Evolutionary conservation across 2,797 vertebrate species (phyloP).

Genomic region (Prionace glauca): DNA sequence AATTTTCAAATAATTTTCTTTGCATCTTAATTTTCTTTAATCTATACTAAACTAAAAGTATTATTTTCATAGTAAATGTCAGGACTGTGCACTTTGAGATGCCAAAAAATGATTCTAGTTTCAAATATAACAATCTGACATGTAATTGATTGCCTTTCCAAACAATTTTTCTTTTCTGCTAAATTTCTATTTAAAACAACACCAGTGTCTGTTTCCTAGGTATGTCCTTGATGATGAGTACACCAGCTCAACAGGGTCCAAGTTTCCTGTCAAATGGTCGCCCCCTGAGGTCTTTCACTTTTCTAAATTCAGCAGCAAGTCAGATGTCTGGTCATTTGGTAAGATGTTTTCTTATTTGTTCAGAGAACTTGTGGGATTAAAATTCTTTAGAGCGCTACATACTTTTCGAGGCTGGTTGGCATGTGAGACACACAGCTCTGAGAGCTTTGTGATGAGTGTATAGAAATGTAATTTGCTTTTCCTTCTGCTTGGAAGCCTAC

Average conservation of each 20-base stretch:
- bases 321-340: conserved; percentile 87
- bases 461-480: not conserved
- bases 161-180: not conserved
- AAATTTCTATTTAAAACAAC: not conserved
- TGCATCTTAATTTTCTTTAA: not conserved
- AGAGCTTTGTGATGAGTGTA: not conserved
- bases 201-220: conserved; percentile 49
- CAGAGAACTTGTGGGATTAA: not conserved
- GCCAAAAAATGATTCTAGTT: not conserved
- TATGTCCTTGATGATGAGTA: conserved; percentile 80
- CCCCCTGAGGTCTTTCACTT: conserved; percentile 81
- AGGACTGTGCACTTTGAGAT: not conserved
- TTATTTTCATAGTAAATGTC: not conserved
- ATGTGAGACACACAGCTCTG: not conserved
- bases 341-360: conserved; percentile 43
- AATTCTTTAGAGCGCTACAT: not conserved
- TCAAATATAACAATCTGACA: not conserved
- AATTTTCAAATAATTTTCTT: not conserved
- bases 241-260: conserved; percentile 71
- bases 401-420: not conserved
- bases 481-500: not conserved
- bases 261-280: conserved; percentile 85
- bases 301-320: conserved; percentile 81
- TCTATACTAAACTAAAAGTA: not conserved
- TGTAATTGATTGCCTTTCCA: not conserved